Conservation (phyloP, 2,113 vertebrate genomes). For the Zootoca vivipara region DNA sequence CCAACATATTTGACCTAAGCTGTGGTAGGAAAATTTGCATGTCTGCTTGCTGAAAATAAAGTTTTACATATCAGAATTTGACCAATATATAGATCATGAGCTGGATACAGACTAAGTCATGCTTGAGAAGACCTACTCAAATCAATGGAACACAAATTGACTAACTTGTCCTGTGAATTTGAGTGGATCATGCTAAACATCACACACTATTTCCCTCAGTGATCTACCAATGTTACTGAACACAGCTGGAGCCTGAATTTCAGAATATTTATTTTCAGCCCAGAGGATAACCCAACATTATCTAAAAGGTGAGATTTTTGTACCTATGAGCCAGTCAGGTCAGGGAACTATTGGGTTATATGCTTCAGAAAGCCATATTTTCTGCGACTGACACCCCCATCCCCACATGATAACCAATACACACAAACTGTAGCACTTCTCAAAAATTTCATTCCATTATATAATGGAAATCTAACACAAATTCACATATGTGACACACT, state of each 20-base stretch:
- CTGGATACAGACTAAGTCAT: background rate
- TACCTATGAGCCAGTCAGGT: background rate
- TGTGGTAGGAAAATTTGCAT: background rate
- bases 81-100: background rate
- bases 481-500: background rate
- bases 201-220: background rate
- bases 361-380: background rate
- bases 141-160: background rate
- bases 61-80: constrained; percentile 5
- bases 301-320: background rate
- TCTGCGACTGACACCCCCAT: background rate
- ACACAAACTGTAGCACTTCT: constrained; percentile 6
- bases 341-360: background rate
- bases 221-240: background rate
- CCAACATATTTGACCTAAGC: background rate
- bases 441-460: constrained; percentile 2
- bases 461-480: constrained; percentile 11
- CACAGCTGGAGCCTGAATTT: background rate
- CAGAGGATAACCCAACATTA: background rate
- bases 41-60: background rate
- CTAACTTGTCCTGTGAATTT: background rate
- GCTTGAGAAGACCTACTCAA: background rate
- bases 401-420: background rate
- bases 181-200: background rate
- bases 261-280: background rate